These are phyloP conservation scores for Euplagia quadripunctaria DNA, from an alignment of 2,888 invertebrate genomes.

Conservation along the genomic window DNA sequence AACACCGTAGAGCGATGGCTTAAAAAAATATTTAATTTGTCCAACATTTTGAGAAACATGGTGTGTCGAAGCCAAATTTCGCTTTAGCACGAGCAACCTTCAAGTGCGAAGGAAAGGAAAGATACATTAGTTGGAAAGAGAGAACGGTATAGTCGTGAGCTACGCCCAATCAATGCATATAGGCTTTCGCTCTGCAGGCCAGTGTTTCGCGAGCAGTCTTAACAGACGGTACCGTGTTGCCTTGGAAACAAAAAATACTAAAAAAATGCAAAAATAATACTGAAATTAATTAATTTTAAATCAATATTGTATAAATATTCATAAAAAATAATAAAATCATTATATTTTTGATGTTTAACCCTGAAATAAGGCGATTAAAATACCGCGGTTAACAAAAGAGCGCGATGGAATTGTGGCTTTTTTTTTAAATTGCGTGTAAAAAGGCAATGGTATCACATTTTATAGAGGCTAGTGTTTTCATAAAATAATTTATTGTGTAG, in stretches of 20 bases:
- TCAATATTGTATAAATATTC: background rate
- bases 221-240: slow-evolving; percentile 64
- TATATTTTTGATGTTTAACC: slow-evolving; percentile 7
- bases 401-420: slow-evolving; percentile 53
- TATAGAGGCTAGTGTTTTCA: slow-evolving; percentile 31
- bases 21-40: slow-evolving; percentile 42
- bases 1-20: slow-evolving; percentile 22
- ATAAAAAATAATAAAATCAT: slow-evolving; percentile 34
- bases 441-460: slow-evolving; percentile 23
- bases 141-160: slow-evolving; percentile 64
- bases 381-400: slow-evolving; percentile 49
- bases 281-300: slow-evolving; percentile 39
- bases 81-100: slow-evolving; percentile 70
- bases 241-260: slow-evolving; percentile 56
- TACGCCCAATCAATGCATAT: slow-evolving; percentile 86
- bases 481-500: slow-evolving; percentile 15
- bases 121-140: slow-evolving; percentile 59
- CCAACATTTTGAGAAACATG: slow-evolving; percentile 71
- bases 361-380: slow-evolving; percentile 24
- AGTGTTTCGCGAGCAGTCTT: slow-evolving; percentile 73
- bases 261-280: slow-evolving; percentile 50
- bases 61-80: slow-evolving; percentile 81
- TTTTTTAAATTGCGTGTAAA: slow-evolving; percentile 42
- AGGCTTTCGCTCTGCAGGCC: slow-evolving; percentile 78
- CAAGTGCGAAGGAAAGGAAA: slow-evolving; percentile 63